Conservation (phyloP, 2,888 invertebrate genomes). For the Drosophila borborema region DNA sequence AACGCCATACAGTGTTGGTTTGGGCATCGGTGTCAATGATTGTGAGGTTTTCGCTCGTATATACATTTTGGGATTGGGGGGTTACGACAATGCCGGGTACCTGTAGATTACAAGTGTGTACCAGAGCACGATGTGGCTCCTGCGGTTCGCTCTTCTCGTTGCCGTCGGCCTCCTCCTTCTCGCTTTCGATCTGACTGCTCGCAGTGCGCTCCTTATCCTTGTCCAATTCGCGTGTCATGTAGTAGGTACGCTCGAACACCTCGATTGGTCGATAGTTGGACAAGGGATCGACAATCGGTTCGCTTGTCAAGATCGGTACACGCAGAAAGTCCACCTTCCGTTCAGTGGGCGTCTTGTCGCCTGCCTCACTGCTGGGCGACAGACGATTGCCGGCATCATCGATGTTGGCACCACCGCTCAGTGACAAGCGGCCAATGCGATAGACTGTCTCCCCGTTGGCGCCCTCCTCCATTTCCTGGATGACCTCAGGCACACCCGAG, state of each 20-base stretch:
- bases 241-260: slow-evolving; percentile 84
- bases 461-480: slow-evolving; percentile 82
- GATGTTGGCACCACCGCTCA: slow-evolving; percentile 83
- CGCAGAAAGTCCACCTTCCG: slow-evolving; percentile 79
- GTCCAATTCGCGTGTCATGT: slow-evolving; percentile 80
- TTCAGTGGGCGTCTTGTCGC: slow-evolving; percentile 67
- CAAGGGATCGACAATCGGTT: slow-evolving; percentile 82
- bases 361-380: slow-evolving; percentile 66
- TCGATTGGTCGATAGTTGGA: slow-evolving; percentile 84
- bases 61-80: slow-evolving; percentile 81
- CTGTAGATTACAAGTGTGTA: slow-evolving; percentile 81
- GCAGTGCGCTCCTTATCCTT: slow-evolving; percentile 71
- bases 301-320: slow-evolving; percentile 80
- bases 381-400: slow-evolving; percentile 80
- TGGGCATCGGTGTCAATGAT: slow-evolving; percentile 88
- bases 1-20: slow-evolving; percentile 71
- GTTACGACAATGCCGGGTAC: slow-evolving; percentile 82
- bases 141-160: slow-evolving; percentile 40
- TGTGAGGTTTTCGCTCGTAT: slow-evolving; percentile 87
- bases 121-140: slow-evolving; percentile 41
- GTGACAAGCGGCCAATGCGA: slow-evolving; percentile 77
- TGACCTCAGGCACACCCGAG: slow-evolving; percentile 85
- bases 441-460: slow-evolving; percentile 71
- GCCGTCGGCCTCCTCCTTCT: slow-evolving; percentile 46
- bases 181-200: slow-evolving; percentile 27